Conservation (phyloP, 2,888 invertebrate genomes). For the Gryllus longicercus region DNA sequence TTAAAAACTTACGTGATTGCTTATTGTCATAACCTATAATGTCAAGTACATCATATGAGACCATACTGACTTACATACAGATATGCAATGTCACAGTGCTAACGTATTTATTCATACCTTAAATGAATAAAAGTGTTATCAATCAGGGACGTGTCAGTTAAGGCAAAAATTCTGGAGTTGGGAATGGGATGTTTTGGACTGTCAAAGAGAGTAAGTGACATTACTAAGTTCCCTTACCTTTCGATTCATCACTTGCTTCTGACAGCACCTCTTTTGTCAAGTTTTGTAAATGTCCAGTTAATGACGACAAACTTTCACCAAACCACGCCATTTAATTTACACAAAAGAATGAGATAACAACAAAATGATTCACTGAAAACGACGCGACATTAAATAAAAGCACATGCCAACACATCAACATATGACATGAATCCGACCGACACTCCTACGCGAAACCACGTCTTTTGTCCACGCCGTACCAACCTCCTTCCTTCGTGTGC, state of each 20-base stretch:
- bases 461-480: too few relatives aligned
- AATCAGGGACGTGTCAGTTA: too few relatives aligned
- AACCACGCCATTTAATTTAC: constrained; percentile 49
- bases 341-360: not conserved
- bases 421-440: not conserved
- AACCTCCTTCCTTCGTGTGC: too few relatives aligned
- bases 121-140: too few relatives aligned
- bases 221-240: constrained; percentile 48
- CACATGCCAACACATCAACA: constrained; percentile 17
- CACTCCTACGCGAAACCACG: too few relatives aligned
- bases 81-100: not conserved
- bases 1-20: not conserved
- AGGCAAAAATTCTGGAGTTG: too few relatives aligned
- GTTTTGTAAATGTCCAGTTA: constrained; percentile 84
- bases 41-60: too few relatives aligned
- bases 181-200: too few relatives aligned
- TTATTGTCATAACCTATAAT: too few relatives aligned
- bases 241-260: constrained; percentile 63
- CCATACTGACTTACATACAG: too few relatives aligned
- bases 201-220: too few relatives aligned
- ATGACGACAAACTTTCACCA: constrained; percentile 50
- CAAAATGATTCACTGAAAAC: not conserved
- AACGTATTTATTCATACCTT: too few relatives aligned
- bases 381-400: not conserved
- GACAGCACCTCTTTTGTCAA: constrained; percentile 86